Conservation (phyloP, 2,797 vertebrate species). For the Sebastes elongatus region DNA sequence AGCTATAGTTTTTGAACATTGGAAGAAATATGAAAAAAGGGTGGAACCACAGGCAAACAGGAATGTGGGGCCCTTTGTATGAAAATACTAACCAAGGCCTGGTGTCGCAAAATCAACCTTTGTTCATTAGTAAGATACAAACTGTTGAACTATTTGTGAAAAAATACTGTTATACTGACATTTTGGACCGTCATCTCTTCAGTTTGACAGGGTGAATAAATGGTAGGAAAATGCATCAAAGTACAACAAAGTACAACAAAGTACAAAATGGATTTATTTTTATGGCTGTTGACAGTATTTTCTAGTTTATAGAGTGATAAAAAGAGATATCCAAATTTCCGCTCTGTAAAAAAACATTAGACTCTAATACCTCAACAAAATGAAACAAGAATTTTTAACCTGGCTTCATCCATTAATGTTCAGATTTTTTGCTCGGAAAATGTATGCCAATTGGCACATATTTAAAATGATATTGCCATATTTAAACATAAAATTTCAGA, state of each 20-base stretch:
- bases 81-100: constrained; percentile 41
- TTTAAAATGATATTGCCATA: too few species aligned
- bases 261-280: background rate
- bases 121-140: background rate
- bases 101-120: constrained; percentile 49
- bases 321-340: too few species aligned
- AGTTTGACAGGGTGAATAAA: background rate
- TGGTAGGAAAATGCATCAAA: background rate
- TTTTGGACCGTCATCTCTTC: background rate
- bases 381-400: too few species aligned
- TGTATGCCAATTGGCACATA: too few species aligned
- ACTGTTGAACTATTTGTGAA: background rate
- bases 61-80: constrained; percentile 44
- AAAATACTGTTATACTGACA: background rate
- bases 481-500: too few species aligned
- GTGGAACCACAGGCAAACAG: constrained; percentile 47
- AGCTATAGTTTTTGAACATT: constrained; percentile 46
- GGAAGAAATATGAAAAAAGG: constrained; percentile 33
- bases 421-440: too few species aligned
- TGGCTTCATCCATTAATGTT: too few species aligned
- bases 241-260: background rate
- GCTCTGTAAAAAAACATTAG: fast-evolving
- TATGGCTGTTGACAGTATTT: too few species aligned
- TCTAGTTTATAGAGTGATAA: too few species aligned
- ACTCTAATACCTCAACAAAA: too few species aligned